These are phyloP conservation scores for Prolemur simus DNA, from an alignment of 2,113 vertebrate genomes.

Conservation along the genomic window DNA sequence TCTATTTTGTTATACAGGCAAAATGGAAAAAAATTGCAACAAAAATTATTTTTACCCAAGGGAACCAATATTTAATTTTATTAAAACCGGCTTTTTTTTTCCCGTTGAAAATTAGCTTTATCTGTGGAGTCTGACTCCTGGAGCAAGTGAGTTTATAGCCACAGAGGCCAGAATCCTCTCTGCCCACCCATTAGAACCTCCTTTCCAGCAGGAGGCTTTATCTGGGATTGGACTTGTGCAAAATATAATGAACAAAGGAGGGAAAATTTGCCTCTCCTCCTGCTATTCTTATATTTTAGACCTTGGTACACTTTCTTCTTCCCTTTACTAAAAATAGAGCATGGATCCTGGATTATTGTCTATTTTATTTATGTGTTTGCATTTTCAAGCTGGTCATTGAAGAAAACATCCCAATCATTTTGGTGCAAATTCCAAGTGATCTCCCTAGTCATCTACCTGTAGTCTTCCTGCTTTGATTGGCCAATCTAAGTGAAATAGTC, in stretches of 20 bases:
- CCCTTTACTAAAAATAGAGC: background rate
- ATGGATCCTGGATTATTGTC: background rate
- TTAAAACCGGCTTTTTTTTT: background rate
- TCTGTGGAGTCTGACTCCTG: background rate
- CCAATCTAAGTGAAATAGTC: background rate
- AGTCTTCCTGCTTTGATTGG: background rate
- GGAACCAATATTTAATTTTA: conserved; percentile 27
- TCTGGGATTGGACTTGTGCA: background rate
- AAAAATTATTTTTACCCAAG: background rate
- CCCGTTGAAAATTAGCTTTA: conserved; percentile 4
- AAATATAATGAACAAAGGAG: background rate
- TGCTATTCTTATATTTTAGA: background rate
- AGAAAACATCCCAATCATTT: background rate
- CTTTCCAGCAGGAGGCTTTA: background rate
- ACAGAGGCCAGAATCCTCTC: background rate
- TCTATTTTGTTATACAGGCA: background rate
- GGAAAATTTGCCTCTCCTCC: background rate
- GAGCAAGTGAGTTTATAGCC: background rate
- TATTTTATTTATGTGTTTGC: background rate
- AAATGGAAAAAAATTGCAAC: background rate
- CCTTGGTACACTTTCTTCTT: background rate
- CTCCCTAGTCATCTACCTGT: background rate
- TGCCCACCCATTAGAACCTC: background rate
- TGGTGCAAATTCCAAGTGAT: background rate
- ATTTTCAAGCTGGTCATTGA: background rate